Conservation (phyloP, 2,113 vertebrate genomes). For the Electrona antarctica region DNA sequence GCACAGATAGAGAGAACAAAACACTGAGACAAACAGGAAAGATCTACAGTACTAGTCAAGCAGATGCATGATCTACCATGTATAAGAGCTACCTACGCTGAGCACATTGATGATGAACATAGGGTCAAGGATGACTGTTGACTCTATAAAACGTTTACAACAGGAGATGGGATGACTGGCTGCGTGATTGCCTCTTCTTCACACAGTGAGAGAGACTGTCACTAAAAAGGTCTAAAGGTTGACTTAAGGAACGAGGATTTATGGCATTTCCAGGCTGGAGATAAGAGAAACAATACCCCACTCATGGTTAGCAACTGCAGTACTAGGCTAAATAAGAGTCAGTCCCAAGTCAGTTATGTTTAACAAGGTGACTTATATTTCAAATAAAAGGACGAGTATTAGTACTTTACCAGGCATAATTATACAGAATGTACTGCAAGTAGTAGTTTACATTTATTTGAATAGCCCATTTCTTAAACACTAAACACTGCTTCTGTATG, state of each 20-base stretch:
- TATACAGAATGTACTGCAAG: too few relatives aligned
- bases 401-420: not conserved
- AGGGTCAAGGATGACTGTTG: conserved; percentile 47
- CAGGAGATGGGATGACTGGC: conserved; percentile 24
- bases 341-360: not conserved
- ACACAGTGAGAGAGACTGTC: conserved; percentile 17
- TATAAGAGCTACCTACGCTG: not conserved
- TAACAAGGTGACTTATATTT: not conserved
- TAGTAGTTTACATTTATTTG: too few relatives aligned
- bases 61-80: not conserved
- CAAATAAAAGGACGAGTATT: not conserved
- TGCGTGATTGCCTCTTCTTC: conserved; percentile 38
- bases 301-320: conserved; percentile 18
- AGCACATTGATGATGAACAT: not conserved
- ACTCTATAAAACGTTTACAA: conserved; percentile 50
- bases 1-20: not conserved
- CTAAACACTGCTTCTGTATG: too few relatives aligned
- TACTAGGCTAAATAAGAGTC: conserved; percentile 3
- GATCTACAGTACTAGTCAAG: too few relatives aligned
- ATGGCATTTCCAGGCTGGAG: conserved; percentile 27
- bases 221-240: conserved; percentile 69
- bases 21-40: not conserved
- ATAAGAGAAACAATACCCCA: conserved; percentile 46
- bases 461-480: too few relatives aligned
- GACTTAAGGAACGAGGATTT: conserved; percentile 43